These are phyloP conservation scores for Sipha maydis DNA, from an alignment of 2,888 invertebrate genomes.

Conservation along the genomic window DNA sequence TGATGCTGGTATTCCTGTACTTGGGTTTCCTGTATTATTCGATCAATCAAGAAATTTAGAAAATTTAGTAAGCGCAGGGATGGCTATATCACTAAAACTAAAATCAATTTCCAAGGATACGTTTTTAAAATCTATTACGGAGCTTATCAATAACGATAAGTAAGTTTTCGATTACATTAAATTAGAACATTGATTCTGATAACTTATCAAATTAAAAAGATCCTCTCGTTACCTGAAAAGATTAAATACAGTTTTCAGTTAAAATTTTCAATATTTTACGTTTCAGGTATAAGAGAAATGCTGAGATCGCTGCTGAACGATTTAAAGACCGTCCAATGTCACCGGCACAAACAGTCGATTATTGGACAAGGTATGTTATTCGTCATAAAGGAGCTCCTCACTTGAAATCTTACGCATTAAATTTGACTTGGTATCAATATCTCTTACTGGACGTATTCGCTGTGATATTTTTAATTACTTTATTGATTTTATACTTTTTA, in stretches of 20 bases:
- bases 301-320: not conserved
- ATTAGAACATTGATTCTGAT: not conserved
- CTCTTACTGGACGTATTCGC: not conserved
- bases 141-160: slow-evolving; percentile 7
- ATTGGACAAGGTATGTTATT: not conserved
- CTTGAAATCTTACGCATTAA: not conserved
- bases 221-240: not conserved
- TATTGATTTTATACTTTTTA: not conserved
- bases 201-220: not conserved
- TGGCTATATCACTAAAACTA: slow-evolving; percentile 8
- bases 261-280: not conserved
- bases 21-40: not conserved
- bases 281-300: not conserved
- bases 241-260: not conserved
- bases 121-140: not conserved
- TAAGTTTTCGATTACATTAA: not conserved
- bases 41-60: slow-evolving; percentile 9
- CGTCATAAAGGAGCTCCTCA: not conserved
- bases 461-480: not conserved
- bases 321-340: not conserved
- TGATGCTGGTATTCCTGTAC: slow-evolving; percentile 19
- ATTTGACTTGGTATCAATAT: slow-evolving; percentile 10
- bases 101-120: not conserved
- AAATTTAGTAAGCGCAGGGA: not conserved
- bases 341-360: not conserved